Conservation (phyloP, 2,888 invertebrate genomes). For the Limnephilus auricula region DNA sequence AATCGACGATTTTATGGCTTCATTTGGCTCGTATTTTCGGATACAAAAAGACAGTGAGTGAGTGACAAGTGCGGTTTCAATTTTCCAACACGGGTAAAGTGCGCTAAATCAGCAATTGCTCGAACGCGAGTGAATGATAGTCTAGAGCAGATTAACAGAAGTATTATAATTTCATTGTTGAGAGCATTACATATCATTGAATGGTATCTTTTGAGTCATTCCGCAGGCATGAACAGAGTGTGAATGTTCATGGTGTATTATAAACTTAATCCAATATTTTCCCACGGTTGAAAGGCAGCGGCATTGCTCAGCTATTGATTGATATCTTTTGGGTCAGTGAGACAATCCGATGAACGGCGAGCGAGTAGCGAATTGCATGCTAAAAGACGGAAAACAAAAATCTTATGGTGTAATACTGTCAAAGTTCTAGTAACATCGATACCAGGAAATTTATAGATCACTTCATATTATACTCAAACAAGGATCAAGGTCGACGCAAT, state of each 20-base stretch:
- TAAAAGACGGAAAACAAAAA: neutral
- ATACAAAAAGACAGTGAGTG: neutral
- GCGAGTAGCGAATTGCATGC: neutral
- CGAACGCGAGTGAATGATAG: neutral
- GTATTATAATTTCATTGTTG: neutral
- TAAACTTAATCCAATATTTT: neutral
- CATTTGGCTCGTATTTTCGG: neutral
- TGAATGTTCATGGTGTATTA: neutral
- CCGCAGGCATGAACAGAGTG: neutral
- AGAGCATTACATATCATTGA: neutral
- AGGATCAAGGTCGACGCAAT: neutral
- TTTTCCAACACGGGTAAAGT: neutral
- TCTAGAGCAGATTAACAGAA: neutral
- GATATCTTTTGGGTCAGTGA: neutral
- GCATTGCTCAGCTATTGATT: neutral
- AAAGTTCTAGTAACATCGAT: neutral
- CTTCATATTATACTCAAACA: neutral
- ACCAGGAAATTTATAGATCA: neutral
- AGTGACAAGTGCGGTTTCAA: neutral
- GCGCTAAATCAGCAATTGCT: neutral
- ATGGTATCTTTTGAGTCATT: neutral
- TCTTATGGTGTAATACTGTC: neutral
- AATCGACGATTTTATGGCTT: slow-evolving; percentile 20
- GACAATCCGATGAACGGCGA: neutral
- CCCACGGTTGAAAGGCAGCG: neutral